phyloP scores from a whole-genome alignment of 2,888 invertebrate genomes.

The Drosophila affinis region DNA sequence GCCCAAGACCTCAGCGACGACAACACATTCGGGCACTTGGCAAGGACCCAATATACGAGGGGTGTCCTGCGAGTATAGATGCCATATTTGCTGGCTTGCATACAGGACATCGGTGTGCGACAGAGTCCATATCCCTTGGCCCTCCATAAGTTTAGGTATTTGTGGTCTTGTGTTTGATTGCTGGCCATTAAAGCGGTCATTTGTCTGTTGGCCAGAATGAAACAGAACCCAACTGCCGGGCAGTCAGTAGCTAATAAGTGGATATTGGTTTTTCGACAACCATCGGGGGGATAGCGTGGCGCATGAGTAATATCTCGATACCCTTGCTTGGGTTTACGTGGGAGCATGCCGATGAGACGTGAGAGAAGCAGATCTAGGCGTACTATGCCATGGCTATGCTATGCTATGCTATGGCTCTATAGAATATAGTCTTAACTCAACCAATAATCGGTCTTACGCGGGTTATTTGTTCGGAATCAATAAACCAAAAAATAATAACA shows the following conservation, averaged over 20 bases:
- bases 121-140: conserved; percentile 1
- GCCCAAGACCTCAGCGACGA: background rate
- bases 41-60: conserved; percentile 58
- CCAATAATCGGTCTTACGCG: conserved; percentile 25
- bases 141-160: conserved; percentile 27
- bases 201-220: conserved; percentile 60
- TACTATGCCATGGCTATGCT: no score
- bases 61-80: conserved; percentile 12
- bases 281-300: conserved; percentile 26
- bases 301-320: conserved; percentile 52
- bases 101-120: background rate
- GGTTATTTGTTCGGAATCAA: conserved; percentile 28
- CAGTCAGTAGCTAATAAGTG: conserved; percentile 67
- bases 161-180: conserved; percentile 74
- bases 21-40: conserved; percentile 44
- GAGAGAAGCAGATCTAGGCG: no score
- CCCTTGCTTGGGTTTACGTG: no score
- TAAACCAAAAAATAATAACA: conserved; percentile 16
- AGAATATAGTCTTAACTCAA: conserved; percentile 12
- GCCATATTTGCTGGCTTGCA: conserved; percentile 18
- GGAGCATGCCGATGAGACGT: no score
- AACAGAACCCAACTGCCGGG: conserved; percentile 23
- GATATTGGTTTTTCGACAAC: conserved; percentile 44
- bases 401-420: no score
- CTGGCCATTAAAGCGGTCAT: conserved; percentile 67